Base-by-base conservation (phyloP, 2,888 invertebrate genomes). In the Kryphioiulus occultus region DNA sequence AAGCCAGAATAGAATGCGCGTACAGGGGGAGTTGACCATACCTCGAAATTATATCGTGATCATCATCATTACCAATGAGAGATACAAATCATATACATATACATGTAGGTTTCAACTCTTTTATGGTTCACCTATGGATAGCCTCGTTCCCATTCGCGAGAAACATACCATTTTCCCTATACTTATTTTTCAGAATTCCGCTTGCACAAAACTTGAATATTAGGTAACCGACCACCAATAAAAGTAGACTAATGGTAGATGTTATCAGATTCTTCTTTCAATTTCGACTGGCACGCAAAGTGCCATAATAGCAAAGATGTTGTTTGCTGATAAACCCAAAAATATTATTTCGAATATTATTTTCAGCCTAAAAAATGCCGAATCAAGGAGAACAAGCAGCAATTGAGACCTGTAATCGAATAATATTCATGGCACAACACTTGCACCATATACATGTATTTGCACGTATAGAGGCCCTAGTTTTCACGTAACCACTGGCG, bases 191-290 rank as follows among this genome's bases (percentile, higher is more conserved):
- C n/a, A 26, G 22, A 68, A 68, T 68, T 26, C 26, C 68, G 0
- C 68, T 68, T 68, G 22, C 68, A 68, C 10, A 68, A 68, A 26
- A 68, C 68, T 26, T n/a, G 68, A 68, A 68, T 68, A 26, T 68
- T 68, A 68, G 68, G 12, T 68, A 68, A 68, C 68, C 26, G 68
- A 26, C 26, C 68, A 10, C 26, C 26, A 26, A 68, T 68, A 68
- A 68, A 68, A 68, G 26, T 26, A 68, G 68, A 68, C 68, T 68
- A 68, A 68, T 68, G 68, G 26, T 68, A 68, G 9, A 68, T 68
- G n/a, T 68, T 68, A 26, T 26, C 26, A 26, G 68, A 68, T 68
- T 68, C 68, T 22, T 10, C 47, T 68, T 26, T 7, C 68, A 17
- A 47, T 3, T 26, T 22, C 68, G 9, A 26, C 26, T 68, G 22